Evolutionary conservation across 2,113 vertebrate species (phyloP).

Genomic region (Albula glossodonta): DNA sequence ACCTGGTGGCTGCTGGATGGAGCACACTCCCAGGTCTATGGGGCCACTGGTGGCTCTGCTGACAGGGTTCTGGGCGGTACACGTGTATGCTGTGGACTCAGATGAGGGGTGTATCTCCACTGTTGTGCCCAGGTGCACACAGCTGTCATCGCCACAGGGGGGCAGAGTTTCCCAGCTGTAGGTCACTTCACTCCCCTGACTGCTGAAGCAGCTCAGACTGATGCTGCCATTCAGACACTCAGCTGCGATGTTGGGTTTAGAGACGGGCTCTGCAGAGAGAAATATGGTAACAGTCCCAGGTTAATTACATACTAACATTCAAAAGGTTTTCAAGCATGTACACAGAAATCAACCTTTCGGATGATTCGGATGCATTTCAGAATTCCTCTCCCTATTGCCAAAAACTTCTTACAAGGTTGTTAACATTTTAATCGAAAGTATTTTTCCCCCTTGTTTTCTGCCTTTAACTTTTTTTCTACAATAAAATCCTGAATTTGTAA

Average conservation of each 20-base stretch:
- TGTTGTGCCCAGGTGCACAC: background rate
- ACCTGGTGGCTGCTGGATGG: background rate
- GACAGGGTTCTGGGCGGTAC: background rate
- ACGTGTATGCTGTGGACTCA: background rate
- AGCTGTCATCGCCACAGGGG: background rate
- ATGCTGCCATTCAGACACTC: background rate
- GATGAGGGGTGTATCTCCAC: background rate
- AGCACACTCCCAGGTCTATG: background rate
- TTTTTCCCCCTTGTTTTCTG: too few relatives aligned
- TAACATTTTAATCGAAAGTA: too few relatives aligned
- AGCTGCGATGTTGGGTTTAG: conserved; percentile 14
- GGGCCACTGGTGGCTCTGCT: conserved; percentile 4
- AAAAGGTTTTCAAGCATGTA: too few relatives aligned
- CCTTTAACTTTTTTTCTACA: background rate
- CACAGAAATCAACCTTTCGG: too few relatives aligned
- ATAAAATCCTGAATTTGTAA: background rate
- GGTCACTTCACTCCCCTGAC: conserved; percentile 2
- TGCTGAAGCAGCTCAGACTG: conserved; percentile 14
- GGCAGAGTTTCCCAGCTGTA: conserved; percentile 6
- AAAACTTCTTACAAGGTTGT: too few relatives aligned
- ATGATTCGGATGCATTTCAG: too few relatives aligned
- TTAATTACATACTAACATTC: background rate
- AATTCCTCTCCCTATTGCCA: too few relatives aligned
- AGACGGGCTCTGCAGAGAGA: background rate
- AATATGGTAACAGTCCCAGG: background rate